These are phyloP conservation scores for Callocephalon fimbriatum DNA, from an alignment of 2,113 vertebrate genomes.

Conservation along the genomic window DNA sequence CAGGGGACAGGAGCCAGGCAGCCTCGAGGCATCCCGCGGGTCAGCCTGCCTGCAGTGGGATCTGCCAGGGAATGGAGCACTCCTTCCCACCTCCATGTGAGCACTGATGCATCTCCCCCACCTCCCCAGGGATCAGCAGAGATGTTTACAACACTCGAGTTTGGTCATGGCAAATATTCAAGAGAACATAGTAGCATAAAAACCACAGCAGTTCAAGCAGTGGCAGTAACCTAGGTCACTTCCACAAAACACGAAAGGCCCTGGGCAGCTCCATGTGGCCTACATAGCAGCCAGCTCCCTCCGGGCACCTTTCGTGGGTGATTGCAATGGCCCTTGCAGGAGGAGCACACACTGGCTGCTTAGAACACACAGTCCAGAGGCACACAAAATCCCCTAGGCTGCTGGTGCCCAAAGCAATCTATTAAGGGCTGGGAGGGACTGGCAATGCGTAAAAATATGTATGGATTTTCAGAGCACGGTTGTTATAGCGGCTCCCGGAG, in stretches of 20 bases:
- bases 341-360: fast-evolving
- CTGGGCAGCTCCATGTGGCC: fast-evolving
- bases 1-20: fast-evolving
- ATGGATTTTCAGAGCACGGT: background rate
- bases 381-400: fast-evolving
- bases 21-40: fast-evolving
- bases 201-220: background rate
- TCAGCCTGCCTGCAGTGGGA: background rate
- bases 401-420: fast-evolving
- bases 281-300: fast-evolving
- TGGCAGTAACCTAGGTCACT: background rate
- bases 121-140: background rate
- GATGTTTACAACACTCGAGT: background rate
- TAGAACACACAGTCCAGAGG: fast-evolving
- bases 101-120: background rate
- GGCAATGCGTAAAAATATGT: background rate
- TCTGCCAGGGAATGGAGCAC: background rate
- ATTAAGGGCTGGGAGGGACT: fast-evolving
- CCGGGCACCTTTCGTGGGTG: fast-evolving
- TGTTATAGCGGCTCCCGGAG: background rate
- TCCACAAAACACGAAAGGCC: background rate
- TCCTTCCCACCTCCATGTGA: fast-evolving
- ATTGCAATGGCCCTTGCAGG: fast-evolving
- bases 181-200: background rate
- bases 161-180: background rate